These are phyloP conservation scores for Omphaloscelis lunosa DNA, from an alignment of 2,888 invertebrate species.

Conservation along the genomic window DNA sequence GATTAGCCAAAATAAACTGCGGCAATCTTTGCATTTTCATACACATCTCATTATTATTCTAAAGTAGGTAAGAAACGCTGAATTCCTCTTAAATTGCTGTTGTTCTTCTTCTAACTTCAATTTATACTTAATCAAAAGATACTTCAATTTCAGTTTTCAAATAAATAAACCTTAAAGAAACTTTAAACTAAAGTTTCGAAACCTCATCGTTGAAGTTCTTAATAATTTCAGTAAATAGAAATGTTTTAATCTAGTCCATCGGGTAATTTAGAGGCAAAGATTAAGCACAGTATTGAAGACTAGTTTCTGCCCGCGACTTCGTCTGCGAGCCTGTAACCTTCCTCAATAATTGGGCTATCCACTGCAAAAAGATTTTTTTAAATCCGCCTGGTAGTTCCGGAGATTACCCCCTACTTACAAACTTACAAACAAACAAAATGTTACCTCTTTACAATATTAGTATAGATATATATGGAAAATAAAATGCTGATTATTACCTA, in stretches of 20 bases:
- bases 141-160: slow-evolving; percentile 10
- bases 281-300: background rate
- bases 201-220: slow-evolving; percentile 8
- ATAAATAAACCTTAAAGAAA: slow-evolving; percentile 5
- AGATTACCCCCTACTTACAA: too few relatives aligned
- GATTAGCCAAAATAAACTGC: background rate
- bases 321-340: too few relatives aligned
- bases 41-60: background rate
- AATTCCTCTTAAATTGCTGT: background rate
- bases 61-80: background rate
- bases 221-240: background rate
- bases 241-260: slow-evolving; percentile 8
- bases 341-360: too few relatives aligned
- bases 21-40: slow-evolving; percentile 3
- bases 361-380: too few relatives aligned
- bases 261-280: background rate
- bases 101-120: slow-evolving; percentile 3
- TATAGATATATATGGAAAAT: too few relatives aligned
- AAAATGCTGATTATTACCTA: too few relatives aligned
- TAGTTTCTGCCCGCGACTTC: too few relatives aligned
- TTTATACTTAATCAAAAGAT: slow-evolving; percentile 18
- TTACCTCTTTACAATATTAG: too few relatives aligned
- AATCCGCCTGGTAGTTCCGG: too few relatives aligned
- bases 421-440: too few relatives aligned
- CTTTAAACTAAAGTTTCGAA: slow-evolving; percentile 20